Percentiles rank a stretch among this genome's conserved stretches.
Conservation (phyloP, 2,113 vertebrate genomes). For the Catharus bicknelli region DNA sequence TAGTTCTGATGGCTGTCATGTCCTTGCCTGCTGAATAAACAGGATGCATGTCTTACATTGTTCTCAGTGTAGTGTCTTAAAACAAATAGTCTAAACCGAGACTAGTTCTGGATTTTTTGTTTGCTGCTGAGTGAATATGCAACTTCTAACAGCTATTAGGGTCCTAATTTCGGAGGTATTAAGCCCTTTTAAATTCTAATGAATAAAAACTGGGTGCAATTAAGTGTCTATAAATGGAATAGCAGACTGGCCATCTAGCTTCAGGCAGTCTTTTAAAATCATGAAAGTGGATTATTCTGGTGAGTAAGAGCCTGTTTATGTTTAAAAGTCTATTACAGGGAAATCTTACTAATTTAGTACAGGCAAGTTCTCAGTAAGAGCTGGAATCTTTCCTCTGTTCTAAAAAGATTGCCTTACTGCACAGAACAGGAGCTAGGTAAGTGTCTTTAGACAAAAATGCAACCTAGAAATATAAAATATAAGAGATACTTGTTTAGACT, state of each 20-base stretch:
- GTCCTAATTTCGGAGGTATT: neutral
- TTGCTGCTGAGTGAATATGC: neutral
- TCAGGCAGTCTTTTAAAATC: conserved; percentile 23
- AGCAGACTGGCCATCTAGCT: neutral
- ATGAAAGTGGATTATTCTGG: conserved; percentile 18
- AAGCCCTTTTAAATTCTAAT: neutral
- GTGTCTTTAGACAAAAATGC: neutral
- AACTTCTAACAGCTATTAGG: neutral
- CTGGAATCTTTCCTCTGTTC: neutral
- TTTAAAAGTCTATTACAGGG: neutral
- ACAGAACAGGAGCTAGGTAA: neutral
- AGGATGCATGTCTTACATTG: conserved; percentile 40
- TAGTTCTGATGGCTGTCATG: neutral
- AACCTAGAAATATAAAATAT: neutral
- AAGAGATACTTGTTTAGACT: neutral
- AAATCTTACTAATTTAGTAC: neutral
- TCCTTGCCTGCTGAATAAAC: conserved; percentile 37
- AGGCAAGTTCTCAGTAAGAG: neutral
- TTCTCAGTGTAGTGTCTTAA: conserved; percentile 18
- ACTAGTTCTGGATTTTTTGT: neutral
- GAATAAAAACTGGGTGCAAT: conserved; percentile 12
- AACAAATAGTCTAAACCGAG: neutral
- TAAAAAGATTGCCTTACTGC: neutral
- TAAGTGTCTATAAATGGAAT: neutral
- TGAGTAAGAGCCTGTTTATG: neutral